Conservation (phyloP, 2,888 invertebrate genomes). For the Idaea aversata region DNA sequence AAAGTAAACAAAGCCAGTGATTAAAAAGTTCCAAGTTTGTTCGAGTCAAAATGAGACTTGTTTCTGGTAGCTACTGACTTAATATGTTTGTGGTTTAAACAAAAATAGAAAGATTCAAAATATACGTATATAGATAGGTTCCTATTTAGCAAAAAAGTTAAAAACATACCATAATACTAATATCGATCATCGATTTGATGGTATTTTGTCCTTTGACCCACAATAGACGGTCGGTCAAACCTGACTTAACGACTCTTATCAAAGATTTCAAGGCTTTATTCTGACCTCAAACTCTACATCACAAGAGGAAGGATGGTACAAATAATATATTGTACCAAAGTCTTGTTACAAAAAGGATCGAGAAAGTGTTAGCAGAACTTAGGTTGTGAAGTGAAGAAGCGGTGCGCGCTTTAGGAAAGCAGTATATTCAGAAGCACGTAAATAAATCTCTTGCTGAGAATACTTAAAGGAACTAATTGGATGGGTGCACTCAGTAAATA, state of each 20-base stretch:
- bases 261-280: too few species aligned
- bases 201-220: too few species aligned
- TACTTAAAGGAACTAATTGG: not conserved
- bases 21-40: conserved; percentile 23
- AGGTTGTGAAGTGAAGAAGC: not conserved
- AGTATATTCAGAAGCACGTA: not conserved
- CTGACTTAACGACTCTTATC: too few species aligned
- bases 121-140: too few species aligned
- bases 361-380: not conserved
- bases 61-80: conserved; percentile 24
- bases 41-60: conserved; percentile 23
- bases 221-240: too few species aligned
- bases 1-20: conserved; percentile 26
- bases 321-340: too few species aligned
- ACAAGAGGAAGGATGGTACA: too few species aligned
- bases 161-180: not conserved
- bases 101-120: conserved; percentile 10
- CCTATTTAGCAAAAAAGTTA: not conserved
- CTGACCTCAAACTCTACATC: too few species aligned
- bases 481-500: conserved; percentile 3
- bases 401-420: not conserved
- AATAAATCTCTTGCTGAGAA: not conserved
- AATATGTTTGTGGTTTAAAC: conserved; percentile 20
- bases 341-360: not conserved
- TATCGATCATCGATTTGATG: too few species aligned